A percentile compares a stretch with the other conserved stretches of the same genome.
phyloP scores from a whole-genome alignment of 2,797 vertebrate species.

The Myotis pilosus region DNA sequence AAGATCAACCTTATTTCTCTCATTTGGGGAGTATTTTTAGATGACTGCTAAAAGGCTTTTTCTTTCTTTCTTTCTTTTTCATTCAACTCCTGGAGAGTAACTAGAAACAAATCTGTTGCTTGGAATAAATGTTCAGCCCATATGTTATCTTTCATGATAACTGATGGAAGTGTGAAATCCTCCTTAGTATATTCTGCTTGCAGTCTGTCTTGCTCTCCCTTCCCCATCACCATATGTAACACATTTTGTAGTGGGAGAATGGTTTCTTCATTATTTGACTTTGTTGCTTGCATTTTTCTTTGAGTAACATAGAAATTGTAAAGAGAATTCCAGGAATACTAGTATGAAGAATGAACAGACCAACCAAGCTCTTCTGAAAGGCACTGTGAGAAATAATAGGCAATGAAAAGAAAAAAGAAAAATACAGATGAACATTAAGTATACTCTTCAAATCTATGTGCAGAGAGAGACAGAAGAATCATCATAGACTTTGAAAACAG shows the following conservation, averaged over 20 bases:
- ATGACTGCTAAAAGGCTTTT: constrained; percentile 55
- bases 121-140: constrained; percentile 72
- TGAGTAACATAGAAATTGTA: constrained; percentile 15
- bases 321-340: not conserved
- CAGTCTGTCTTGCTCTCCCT: not conserved
- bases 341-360: not conserved
- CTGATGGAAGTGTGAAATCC: constrained; percentile 68
- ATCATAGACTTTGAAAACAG: not conserved
- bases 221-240: constrained; percentile 64
- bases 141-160: constrained; percentile 75
- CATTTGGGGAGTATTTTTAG: constrained; percentile 67
- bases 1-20: constrained; percentile 70
- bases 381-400: not conserved
- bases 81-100: constrained; percentile 73
- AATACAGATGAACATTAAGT: not conserved
- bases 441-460: not conserved
- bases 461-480: not conserved
- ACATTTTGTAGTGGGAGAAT: not conserved
- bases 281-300: constrained; percentile 1
- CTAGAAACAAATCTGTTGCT: constrained; percentile 79
- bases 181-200: constrained; percentile 44
- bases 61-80: constrained; percentile 22
- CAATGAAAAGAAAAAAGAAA: not conserved
- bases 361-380: not conserved
- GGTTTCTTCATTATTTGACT: constrained; percentile 41